Percentiles rank a stretch among this genome's conserved stretches.
Conservation (phyloP, 2,888 invertebrate species). For the Druceiella hillmani region DNA sequence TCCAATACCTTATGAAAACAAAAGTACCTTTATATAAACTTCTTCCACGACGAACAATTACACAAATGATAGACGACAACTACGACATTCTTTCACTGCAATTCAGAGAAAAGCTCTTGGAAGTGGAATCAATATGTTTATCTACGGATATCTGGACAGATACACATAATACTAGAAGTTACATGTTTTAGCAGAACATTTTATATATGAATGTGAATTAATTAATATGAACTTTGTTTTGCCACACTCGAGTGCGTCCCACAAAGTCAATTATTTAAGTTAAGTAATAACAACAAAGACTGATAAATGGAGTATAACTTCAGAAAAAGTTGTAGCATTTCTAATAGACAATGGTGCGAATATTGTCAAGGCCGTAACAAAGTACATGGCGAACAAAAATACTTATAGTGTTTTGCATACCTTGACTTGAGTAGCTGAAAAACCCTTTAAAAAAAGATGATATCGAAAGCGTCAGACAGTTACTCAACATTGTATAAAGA, state of each 20-base stretch:
- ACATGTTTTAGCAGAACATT: conserved; percentile 21
- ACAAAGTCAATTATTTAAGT: conserved; percentile 21
- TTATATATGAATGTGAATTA: conserved; percentile 18
- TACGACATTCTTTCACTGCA: conserved; percentile 19
- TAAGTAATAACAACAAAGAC: conserved; percentile 18
- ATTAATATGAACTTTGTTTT: conserved; percentile 18
- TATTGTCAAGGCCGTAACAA: conserved; percentile 24
- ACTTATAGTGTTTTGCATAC: conserved; percentile 22
- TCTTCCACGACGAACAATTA: conserved; percentile 16
- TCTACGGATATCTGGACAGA: conserved; percentile 18
- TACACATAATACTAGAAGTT: conserved; percentile 19
- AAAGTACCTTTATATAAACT: conserved; percentile 15
- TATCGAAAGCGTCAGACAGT: conserved; percentile 21
- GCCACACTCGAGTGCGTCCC: conserved; percentile 17
- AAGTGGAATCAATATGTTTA: conserved; percentile 18
- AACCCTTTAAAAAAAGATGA: conserved; percentile 21
- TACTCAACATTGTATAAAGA: conserved; percentile 19
- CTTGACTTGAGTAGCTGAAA: conserved; percentile 22
- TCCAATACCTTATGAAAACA: conserved; percentile 16
- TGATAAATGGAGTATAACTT: no score
- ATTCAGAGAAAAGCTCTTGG: conserved; percentile 16
- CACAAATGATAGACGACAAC: conserved; percentile 19
- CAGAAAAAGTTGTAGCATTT: conserved; percentile 23
- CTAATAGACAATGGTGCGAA: conserved; percentile 25
- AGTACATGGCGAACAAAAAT: conserved; percentile 21